Evolutionary conservation across 2,113 vertebrate species (phyloP), one percentile per base, ranked within the genome.

Genomic region (Mesembrinibis cayennensis): DNA sequence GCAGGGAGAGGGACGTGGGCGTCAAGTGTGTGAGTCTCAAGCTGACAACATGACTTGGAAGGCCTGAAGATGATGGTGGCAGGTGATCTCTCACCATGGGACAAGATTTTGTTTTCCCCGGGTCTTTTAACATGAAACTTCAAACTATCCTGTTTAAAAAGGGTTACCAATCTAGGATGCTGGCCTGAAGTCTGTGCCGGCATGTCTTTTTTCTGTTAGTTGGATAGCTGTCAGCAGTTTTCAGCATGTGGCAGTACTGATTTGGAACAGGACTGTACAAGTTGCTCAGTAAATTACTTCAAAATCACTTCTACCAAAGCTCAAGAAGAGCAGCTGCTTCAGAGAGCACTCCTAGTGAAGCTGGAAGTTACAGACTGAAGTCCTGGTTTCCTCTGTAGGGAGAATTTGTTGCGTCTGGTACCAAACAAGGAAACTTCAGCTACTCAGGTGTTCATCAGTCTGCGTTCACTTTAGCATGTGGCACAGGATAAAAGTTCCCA

Each of bases 401-500:
- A 81, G 44, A 77, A 61, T 91, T 89, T 58, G 16, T 36, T 56
- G n/a, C 32, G 10, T 52, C 80, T 72, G 21, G 32, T 56, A 40
- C 29, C 52, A 89, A 49, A 62, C 42, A 89, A 74, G 45, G 34
- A 80, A 66, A 29, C 15, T 84, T 53, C 44, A 87, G 2, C 66
- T 55, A 30, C 44, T 76, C 11, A 40, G 32, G 8, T 58, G 26
- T 76, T 80, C 18, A 44, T 61, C 17, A 40, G 52, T 58, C 30
- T 66, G 36, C 0, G 0, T 62, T 95, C 30, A 13, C 9, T 4
- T 82, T 40, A 62, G n/a, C 13, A 14, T 21, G 30, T 44, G 53
- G 11, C 69, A 78, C 5, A 42, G 36, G 36, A 44, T 70, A 15
- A 69, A 72, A 70, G 23, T 42, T 84, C 45, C 49, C 65, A 90